Percentiles rank a stretch among this genome's conserved stretches.
These are phyloP conservation scores for Melipona bicolor DNA, from an alignment of 2,888 invertebrate genomes.

Conservation along the genomic window DNA sequence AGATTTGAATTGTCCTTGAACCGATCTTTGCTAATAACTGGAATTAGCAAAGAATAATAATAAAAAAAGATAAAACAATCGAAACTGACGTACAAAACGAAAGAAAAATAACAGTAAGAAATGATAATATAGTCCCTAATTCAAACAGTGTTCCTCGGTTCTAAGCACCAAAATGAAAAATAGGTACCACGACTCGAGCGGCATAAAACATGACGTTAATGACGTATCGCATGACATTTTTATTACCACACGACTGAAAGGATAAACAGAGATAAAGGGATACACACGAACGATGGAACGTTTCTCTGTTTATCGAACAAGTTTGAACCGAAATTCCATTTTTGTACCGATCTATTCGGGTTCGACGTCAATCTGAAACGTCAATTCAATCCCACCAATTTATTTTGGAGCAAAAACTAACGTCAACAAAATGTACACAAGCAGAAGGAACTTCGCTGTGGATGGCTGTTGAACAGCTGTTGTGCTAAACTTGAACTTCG, in stretches of 20 bases:
- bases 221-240: background rate
- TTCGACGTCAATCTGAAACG: background rate
- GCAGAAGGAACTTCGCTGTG: too few relatives aligned
- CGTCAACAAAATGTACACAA: background rate
- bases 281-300: background rate
- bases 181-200: background rate
- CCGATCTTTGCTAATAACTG: too few relatives aligned
- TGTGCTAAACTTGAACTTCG: slow-evolving; percentile 46
- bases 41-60: too few relatives aligned
- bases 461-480: background rate
- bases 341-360: background rate
- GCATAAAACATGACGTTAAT: background rate
- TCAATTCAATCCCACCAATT: background rate
- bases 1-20: background rate
- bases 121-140: too few relatives aligned
- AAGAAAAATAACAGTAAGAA: background rate
- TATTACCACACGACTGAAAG: background rate
- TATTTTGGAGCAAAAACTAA: background rate
- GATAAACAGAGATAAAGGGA: background rate
- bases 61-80: too few relatives aligned
- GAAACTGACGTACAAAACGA: background rate
- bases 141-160: too few relatives aligned
- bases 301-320: background rate
- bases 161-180: background rate
- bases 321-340: background rate